A percentile compares a stretch with the other conserved stretches of the same genome.
Evolutionary conservation across 2,888 invertebrate genomes (phyloP).

Genomic region (Cerastoderma edule): DNA sequence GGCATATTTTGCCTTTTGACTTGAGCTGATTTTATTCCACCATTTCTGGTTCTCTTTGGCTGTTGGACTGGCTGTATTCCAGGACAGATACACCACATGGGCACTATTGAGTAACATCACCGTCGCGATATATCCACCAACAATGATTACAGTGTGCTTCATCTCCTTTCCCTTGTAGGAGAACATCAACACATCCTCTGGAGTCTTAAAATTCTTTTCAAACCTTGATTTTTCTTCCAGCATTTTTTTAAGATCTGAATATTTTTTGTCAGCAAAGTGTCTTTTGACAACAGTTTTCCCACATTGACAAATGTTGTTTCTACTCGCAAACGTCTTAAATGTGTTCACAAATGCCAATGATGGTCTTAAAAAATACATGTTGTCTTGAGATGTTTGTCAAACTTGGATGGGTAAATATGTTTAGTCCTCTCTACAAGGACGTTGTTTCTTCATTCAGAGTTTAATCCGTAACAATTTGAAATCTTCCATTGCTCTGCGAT

Average conservation of each 20-base stretch:
- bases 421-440: too few species aligned
- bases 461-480: too few species aligned
- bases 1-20: slow-evolving; percentile 1
- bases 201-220: not conserved
- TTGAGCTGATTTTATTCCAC: slow-evolving; percentile 22
- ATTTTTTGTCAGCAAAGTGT: not conserved
- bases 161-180: slow-evolving; percentile 14
- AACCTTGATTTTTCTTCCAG: slow-evolving; percentile 13
- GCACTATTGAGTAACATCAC: slow-evolving; percentile 25
- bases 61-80: not conserved
- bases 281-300: not conserved
- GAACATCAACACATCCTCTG: slow-evolving; percentile 16
- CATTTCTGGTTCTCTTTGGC: not conserved
- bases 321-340: too few species aligned
- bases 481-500: too few species aligned
- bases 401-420: too few species aligned
- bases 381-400: too few species aligned
- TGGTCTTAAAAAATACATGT: too few species aligned
- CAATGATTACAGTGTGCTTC: slow-evolving; percentile 2
- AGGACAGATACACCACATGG: slow-evolving; percentile 1
- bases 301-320: too few species aligned
- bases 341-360: too few species aligned
- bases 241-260: slow-evolving; percentile 10
- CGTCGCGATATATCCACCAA: slow-evolving; percentile 16
- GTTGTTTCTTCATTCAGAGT: too few species aligned